A percentile compares a stretch with the other conserved stretches of the same genome.
These are phyloP conservation scores for Hyles lineata DNA, from an alignment of 2,888 invertebrate genomes.

Conservation along the genomic window DNA sequence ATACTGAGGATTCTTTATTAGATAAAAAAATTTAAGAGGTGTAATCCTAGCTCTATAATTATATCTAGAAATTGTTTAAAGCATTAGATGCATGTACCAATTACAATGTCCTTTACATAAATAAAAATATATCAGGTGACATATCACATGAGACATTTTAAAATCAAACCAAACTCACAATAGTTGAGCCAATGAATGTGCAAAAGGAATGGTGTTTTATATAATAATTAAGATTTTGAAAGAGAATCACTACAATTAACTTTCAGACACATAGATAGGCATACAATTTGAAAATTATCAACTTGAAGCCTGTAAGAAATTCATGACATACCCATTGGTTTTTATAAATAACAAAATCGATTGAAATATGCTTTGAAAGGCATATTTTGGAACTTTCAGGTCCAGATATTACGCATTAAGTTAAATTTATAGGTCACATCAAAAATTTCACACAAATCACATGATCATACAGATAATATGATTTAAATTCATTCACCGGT, in stretches of 20 bases:
- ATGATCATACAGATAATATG: background rate
- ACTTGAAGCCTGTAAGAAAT: background rate
- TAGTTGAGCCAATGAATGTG: background rate
- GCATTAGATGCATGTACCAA: background rate
- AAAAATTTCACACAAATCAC: background rate
- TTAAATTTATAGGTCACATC: background rate
- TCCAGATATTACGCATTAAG: background rate
- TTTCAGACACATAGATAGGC: no score
- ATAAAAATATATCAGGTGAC: background rate
- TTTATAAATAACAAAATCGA: background rate
- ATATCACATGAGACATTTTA: constrained; percentile 2
- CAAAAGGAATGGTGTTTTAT: no score
- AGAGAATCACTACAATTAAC: no score
- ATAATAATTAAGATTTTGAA: no score
- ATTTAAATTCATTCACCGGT: background rate
- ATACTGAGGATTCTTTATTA: no score
- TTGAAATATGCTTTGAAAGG: background rate
- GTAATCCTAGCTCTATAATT: no score
- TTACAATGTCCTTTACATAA: background rate
- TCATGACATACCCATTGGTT: background rate
- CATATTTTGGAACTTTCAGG: background rate
- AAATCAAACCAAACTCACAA: background rate
- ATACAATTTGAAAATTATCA: background rate
- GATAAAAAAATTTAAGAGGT: no score
- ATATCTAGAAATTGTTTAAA: no score